phyloP scores from a whole-genome alignment of 2,113 vertebrate species.

The Dromiciops gliroides region DNA sequence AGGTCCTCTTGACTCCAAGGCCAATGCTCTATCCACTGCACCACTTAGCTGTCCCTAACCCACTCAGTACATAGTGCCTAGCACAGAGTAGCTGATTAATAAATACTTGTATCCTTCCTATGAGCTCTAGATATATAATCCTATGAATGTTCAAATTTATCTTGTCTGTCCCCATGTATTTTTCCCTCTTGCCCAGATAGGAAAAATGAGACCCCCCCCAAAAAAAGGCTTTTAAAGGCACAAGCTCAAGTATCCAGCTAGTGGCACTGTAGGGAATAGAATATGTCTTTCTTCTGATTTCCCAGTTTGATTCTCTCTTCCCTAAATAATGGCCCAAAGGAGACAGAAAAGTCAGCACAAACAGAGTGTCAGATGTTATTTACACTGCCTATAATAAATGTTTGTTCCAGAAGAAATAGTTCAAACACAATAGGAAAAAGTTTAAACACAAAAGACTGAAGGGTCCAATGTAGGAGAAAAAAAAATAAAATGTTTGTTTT shows the following conservation, averaged over 20 bases:
- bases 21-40: too few species aligned
- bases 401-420: slow-evolving; percentile 55
- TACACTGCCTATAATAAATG: slow-evolving; percentile 65
- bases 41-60: too few species aligned
- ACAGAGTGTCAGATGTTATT: slow-evolving; percentile 73
- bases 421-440: slow-evolving; percentile 69
- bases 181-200: slow-evolving; percentile 15
- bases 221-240: slow-evolving; percentile 45
- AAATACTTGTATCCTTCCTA: neutral
- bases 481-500: slow-evolving; percentile 56
- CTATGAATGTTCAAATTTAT: neutral
- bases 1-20: too few species aligned
- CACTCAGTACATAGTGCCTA: neutral
- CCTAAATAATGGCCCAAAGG: slow-evolving; percentile 68
- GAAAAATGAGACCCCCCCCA: slow-evolving; percentile 2
- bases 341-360: slow-evolving; percentile 75
- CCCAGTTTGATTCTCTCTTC: slow-evolving; percentile 52
- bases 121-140: neutral
- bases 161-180: neutral
- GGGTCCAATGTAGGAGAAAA: slow-evolving; percentile 48
- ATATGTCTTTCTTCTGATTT: slow-evolving; percentile 31
- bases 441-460: slow-evolving; percentile 71
- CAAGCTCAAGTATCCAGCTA: slow-evolving; percentile 6
- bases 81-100: neutral
- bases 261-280: slow-evolving; percentile 47